Conservation (phyloP, 2,113 vertebrate species). For the Prochilodus magdalenae region DNA sequence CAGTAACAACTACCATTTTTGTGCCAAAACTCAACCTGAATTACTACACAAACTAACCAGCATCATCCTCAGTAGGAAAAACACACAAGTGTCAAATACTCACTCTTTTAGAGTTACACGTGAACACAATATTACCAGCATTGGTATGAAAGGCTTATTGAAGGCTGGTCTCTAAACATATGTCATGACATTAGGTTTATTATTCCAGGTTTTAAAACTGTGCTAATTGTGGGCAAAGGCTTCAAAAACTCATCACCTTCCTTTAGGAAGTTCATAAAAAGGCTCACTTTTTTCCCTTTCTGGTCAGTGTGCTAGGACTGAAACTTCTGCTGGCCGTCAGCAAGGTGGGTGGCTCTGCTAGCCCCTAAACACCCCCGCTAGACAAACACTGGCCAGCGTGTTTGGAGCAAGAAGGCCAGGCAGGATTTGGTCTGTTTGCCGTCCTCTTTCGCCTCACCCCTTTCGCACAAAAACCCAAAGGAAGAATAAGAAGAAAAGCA, state of each 20-base stretch:
- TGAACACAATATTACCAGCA: background rate
- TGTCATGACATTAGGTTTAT: constrained; percentile 52
- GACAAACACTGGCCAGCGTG: constrained; percentile 73
- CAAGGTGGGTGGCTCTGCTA: constrained; percentile 80
- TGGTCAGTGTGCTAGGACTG: constrained; percentile 55
- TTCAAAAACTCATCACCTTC: constrained; percentile 48
- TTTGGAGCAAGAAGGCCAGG: constrained; percentile 67
- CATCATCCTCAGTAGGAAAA: constrained; percentile 60
- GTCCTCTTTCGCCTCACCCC: constrained; percentile 57
- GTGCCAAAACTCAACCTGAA: constrained; percentile 36
- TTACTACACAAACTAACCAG: constrained; percentile 58
- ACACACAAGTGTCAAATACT: constrained; percentile 40
- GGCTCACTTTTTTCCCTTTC: constrained; percentile 18
- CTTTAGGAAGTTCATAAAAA: constrained; percentile 47
- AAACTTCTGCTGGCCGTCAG: constrained; percentile 63
- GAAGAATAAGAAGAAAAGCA: constrained; percentile 58
- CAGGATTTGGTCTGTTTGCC: constrained; percentile 71
- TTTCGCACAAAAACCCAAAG: constrained; percentile 58
- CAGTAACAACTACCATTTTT: constrained; percentile 58
- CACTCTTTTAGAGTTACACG: background rate
- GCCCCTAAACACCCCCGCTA: constrained; percentile 70
- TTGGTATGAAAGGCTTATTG: background rate
- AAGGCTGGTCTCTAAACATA: constrained; percentile 47
- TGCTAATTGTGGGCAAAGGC: constrained; percentile 54
- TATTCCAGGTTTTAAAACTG: constrained; percentile 47